Conservation (phyloP, 2,113 vertebrate genomes). For the Saguinus midas region DNA sequence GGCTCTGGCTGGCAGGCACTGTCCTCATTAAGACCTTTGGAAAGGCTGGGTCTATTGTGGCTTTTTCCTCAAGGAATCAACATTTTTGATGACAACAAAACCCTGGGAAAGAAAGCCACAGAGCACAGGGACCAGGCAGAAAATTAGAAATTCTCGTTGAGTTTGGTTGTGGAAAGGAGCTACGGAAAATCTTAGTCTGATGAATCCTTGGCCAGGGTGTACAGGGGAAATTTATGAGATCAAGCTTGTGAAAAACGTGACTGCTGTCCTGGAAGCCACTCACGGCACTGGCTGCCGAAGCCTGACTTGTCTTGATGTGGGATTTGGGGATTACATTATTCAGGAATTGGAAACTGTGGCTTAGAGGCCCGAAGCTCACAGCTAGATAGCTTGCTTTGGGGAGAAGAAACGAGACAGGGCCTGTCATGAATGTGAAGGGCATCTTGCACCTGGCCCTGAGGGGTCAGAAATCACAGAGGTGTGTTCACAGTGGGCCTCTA, state of each 20-base stretch:
- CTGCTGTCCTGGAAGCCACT: background rate
- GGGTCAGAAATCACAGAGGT: background rate
- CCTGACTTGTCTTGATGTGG: background rate
- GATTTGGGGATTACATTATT: background rate
- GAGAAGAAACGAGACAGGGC: background rate
- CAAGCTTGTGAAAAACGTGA: background rate
- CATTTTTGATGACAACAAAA: background rate
- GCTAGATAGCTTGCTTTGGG: background rate
- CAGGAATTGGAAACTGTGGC: background rate
- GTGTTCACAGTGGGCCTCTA: accelerated
- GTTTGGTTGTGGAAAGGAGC: slow-evolving; percentile 24
- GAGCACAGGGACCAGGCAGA: background rate
- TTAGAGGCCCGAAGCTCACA: background rate
- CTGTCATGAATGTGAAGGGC: background rate
- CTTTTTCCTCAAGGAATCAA: background rate
- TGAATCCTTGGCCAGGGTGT: background rate
- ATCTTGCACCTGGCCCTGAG: accelerated
- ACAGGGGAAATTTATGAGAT: slow-evolving; percentile 30
- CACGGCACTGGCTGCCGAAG: accelerated
- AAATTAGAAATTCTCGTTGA: slow-evolving; percentile 46
- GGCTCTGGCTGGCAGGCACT: background rate
- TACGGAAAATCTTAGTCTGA: slow-evolving; percentile 34
- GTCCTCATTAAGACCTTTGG: background rate
- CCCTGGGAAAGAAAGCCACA: background rate
- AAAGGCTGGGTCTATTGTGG: background rate